phyloP scores from a whole-genome alignment of 2,888 invertebrate species.

The Dynastes hyllus region DNA sequence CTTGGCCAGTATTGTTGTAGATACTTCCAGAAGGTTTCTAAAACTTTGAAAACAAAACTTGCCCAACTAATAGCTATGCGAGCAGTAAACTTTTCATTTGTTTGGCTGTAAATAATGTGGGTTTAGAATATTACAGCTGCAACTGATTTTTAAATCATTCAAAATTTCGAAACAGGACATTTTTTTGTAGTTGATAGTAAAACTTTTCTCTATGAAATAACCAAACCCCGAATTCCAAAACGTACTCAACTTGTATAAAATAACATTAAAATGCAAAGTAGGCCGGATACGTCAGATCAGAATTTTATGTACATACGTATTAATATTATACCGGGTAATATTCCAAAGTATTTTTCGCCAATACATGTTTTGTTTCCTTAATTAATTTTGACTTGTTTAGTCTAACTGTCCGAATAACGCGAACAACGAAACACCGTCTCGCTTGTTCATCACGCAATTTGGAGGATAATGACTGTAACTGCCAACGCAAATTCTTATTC shows the following conservation, averaged over 20 bases:
- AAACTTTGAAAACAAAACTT: too few species aligned
- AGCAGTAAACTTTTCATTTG: too few species aligned
- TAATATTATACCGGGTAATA: not conserved
- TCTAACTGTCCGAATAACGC: not conserved
- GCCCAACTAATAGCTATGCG: too few species aligned
- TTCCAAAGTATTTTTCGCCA: constrained; percentile 28
- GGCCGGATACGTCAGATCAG: constrained; percentile 29
- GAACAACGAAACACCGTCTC: not conserved
- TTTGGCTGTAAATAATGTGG: too few species aligned
- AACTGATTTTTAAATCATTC: too few species aligned
- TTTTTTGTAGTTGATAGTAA: not conserved
- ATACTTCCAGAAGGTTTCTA: too few species aligned
- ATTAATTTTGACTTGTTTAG: constrained; percentile 28
- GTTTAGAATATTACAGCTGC: too few species aligned
- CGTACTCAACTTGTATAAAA: not conserved
- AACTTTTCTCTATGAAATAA: not conserved
- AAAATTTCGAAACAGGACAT: too few species aligned
- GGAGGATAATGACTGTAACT: not conserved
- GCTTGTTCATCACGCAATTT: not conserved
- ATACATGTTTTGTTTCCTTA: constrained; percentile 31
- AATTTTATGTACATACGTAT: constrained; percentile 22
- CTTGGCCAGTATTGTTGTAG: too few species aligned
- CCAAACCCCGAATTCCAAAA: not conserved
- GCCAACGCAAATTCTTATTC: not conserved
- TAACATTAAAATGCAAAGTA: constrained; percentile 15